Evolutionary conservation across 2,797 vertebrate species (phyloP).

Genomic region (Dendrocincla tyrannina): DNA sequence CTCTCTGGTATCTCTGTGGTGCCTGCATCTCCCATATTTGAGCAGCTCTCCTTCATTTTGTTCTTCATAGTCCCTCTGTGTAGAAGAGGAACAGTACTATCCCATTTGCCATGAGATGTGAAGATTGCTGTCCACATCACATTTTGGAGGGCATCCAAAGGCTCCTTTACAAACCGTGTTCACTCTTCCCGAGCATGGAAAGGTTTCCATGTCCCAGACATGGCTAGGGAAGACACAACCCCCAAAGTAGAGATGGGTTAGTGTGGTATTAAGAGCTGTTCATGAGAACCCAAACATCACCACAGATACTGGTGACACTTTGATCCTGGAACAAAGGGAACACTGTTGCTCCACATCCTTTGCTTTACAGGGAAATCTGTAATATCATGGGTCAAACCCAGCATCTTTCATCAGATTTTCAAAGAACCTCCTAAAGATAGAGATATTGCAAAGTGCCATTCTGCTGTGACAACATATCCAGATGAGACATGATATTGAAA

Average conservation of each 20-base stretch:
- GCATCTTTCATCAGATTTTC: background rate
- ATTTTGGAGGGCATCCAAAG: background rate
- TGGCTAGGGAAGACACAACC: background rate
- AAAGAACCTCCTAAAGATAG: background rate
- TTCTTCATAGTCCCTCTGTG: background rate
- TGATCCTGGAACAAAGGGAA: background rate
- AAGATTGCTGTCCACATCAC: background rate
- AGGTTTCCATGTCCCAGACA: background rate
- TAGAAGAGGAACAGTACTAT: background rate
- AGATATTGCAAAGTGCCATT: background rate
- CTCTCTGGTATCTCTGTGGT: background rate
- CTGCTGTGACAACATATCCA: background rate
- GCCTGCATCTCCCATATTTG: background rate
- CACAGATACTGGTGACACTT: background rate
- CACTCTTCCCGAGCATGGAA: background rate
- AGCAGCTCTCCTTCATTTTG: background rate
- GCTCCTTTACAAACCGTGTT: background rate
- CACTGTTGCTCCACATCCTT: background rate
- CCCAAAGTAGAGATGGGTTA: background rate
- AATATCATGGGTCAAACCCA: background rate
- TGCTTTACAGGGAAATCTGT: background rate
- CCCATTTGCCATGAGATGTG: fast-evolving
- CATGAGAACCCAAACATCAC: background rate
- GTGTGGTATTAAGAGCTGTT: background rate
- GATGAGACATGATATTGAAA: background rate